These are phyloP conservation scores for Diaprepes abbreviatus DNA, from an alignment of 2,888 invertebrate species.

Conservation along the genomic window DNA sequence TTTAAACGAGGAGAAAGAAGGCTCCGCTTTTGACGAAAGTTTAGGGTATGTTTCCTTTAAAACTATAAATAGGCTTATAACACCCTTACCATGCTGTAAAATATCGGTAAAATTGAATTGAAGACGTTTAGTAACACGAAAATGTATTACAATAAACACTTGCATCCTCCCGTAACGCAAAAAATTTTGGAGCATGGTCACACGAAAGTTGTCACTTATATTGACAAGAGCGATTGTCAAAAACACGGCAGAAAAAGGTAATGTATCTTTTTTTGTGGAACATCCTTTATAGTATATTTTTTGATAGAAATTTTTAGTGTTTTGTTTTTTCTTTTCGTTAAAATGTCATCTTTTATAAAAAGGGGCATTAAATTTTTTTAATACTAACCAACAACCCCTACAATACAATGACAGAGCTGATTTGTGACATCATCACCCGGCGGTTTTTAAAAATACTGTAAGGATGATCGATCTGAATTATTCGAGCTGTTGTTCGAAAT, in stretches of 20 bases:
- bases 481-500: too few relatives aligned
- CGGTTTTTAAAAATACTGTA: too few relatives aligned
- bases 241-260: conserved; percentile 59
- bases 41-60: conserved; percentile 11
- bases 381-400: too few relatives aligned
- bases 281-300: too few relatives aligned
- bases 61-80: background rate
- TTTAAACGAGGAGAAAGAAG: conserved; percentile 8
- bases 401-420: too few relatives aligned
- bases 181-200: conserved; percentile 61
- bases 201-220: conserved; percentile 61
- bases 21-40: background rate
- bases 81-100: background rate
- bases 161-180: conserved; percentile 64
- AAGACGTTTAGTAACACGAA: background rate
- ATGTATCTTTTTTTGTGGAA: conserved; percentile 53
- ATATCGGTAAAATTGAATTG: background rate
- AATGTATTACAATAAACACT: conserved; percentile 66
- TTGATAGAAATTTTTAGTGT: too few relatives aligned
- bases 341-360: too few relatives aligned
- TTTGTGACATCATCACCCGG: too few relatives aligned
- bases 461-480: too few relatives aligned
- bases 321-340: too few relatives aligned
- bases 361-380: too few relatives aligned
- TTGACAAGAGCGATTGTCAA: conserved; percentile 62